Evolutionary conservation across 2,888 invertebrate species (phyloP), one percentile per base, ranked within the genome.

Genomic region (Phyllotreta striolata): DNA sequence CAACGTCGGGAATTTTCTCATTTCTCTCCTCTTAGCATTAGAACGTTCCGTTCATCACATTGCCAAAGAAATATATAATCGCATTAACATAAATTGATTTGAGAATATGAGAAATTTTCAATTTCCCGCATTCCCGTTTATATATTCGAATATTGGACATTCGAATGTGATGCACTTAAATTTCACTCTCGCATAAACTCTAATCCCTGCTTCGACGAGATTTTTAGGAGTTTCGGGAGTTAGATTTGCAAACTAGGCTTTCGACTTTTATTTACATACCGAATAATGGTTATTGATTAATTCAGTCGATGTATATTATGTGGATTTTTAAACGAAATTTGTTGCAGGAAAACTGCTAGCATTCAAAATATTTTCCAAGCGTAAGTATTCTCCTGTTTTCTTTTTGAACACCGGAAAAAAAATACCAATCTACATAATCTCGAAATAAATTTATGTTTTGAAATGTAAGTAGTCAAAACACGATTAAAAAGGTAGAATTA

Each of bases 1-100:
- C 38, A 43, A 41, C 52, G 43, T 52, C 10, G 52, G 47, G 39
- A 60, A 54, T 44, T 59, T 60, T 60, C 60, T 44, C 60, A 54
- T 52, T 60, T 54, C 60, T 60, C 38, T 52, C 52, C 14, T 38
- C 60, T 60, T 54, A 38, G 38, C 60, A 34, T 43, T 38, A 54
- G 51, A 59, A 59, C 49, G 51, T 52, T 60, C 37, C 64, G 62
- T 60, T 65, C 66, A 62, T 70, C 69, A 67, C 62, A 60, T 56
- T 62, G 64, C 67, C 69, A 68, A 67, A 66, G 66, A 67, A 66
- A 70, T 67, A 66, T 70, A 72, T 72, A 72, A 73, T 73, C 70
- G 73, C 68, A 73, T 73, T 73, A 73, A 69, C 72, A 71, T 73
- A 71, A 72, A 73, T 73, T 72, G 72, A 73, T 72, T 72, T 62